Percentiles rank a stretch among this genome's conserved stretches.
These are phyloP conservation scores for Conus canariensis DNA, from an alignment of 2,888 invertebrate genomes.

Conservation along the genomic window DNA sequence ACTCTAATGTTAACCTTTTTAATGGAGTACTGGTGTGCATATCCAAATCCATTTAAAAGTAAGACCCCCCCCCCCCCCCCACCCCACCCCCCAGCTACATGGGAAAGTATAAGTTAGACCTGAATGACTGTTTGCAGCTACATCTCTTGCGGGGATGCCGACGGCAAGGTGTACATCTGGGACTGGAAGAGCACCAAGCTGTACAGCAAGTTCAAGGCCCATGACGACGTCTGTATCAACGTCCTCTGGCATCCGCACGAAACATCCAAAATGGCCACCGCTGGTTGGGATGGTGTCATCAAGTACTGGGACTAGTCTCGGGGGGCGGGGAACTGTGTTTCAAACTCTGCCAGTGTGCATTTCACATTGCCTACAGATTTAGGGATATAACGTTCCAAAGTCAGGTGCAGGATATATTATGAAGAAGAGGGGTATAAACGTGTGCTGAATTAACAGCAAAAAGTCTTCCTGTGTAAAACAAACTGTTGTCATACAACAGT, in stretches of 20 bases:
- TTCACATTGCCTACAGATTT: neutral
- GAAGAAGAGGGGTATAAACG: no score
- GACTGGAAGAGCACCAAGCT: conserved; percentile 99
- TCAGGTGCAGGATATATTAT: no score
- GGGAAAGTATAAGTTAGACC: no score
- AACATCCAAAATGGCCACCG: conserved; percentile 96
- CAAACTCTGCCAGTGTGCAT: no score
- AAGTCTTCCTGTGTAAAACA: no score
- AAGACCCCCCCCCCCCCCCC: no score
- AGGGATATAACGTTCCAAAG: neutral
- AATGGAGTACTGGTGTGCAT: no score
- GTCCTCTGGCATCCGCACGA: conserved; percentile 99
- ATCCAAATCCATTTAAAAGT: no score
- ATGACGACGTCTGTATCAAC: conserved; percentile 97
- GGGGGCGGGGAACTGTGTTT: neutral
- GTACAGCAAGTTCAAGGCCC: conserved; percentile 99
- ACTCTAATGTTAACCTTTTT: no score
- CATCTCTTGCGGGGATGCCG: conserved; percentile 97
- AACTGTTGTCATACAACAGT: no score
- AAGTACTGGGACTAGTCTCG: conserved; percentile 95
- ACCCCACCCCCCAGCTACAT: no score
- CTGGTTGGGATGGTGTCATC: conserved; percentile 99
- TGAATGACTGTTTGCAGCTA: conserved; percentile 84
- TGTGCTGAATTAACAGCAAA: no score
- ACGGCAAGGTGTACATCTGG: conserved; percentile 99